Base-by-base conservation (phyloP, 1,140 invertebrate species). In the Ceratosolen solmsi region DNA sequence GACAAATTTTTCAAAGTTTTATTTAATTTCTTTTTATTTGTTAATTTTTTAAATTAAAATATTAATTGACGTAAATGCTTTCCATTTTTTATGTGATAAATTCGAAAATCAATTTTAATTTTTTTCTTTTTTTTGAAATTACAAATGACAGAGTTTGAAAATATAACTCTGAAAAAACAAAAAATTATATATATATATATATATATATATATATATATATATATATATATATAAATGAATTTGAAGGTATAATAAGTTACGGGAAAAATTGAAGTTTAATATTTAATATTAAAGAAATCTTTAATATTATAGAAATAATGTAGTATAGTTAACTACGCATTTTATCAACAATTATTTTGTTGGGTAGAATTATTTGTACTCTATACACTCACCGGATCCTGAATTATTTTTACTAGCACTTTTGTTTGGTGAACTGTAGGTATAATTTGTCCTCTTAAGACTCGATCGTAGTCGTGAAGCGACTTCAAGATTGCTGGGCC, bases 401-500 rank as follows among this genome's bases (percentile, higher is more conserved):
- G 94, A 94, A 79, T 94, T 94, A 58, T 92, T 92, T 84, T 92
- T 92, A 51, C 93, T 93, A 7, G 93, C 92, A 36, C 91, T 93
- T 73, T 93, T 93, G 85, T 93, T 92, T 36, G 92, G 90, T 27
- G 87, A 91, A 81, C 86, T 89, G 75, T 89, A 91, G 2, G 89
- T 86, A 80, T 93, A 94, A 86, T 94, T 94, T 81, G 94, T 94
- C 84, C 95, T 93, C 86, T 96, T 95, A n/a, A 96, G 88, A 86
- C 95, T 96, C 0, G 95, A 96, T 0, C 95, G 90, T n/a, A 96
- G 86, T 84, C 94, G 94, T 0, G 94, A 93, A 4, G 93, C 92
- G 8, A 91, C 93, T 74, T 94, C 96, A 15, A 97, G 87, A 83
- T 95, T 96, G 1, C 93, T 94, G 0, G 96, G 96, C 54, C 96